Percentiles rank a stretch among this genome's conserved stretches.
phyloP scores from a whole-genome alignment of 2,888 invertebrate species.

The Lordiphosa andalusiaca region DNA sequence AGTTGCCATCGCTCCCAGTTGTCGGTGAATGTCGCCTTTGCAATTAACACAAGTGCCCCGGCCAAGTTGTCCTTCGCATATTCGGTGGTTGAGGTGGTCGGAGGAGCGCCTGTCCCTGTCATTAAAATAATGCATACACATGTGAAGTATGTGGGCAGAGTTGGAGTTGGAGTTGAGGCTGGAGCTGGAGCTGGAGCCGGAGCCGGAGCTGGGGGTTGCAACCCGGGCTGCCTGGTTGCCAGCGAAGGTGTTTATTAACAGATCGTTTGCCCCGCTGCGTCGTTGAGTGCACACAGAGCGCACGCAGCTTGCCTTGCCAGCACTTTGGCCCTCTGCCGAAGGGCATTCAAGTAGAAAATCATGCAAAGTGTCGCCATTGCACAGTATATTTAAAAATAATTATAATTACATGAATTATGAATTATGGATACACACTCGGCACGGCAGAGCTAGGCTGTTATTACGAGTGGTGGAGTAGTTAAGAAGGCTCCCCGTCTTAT shows the following conservation, averaged over 20 bases:
- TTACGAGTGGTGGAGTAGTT: conserved; percentile 56
- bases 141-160: conserved; percentile 70
- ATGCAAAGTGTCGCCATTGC: conserved; percentile 65
- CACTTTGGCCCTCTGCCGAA: conserved; percentile 8
- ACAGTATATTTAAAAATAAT: conserved; percentile 69
- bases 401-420: conserved; percentile 67
- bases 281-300: conserved; percentile 29
- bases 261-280: conserved; percentile 72
- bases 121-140: conserved; percentile 77
- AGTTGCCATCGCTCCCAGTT: conserved; percentile 35
- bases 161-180: conserved; percentile 6
- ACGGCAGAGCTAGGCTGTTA: conserved; percentile 37
- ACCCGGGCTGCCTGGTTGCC: conserved; percentile 1
- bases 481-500: conserved; percentile 44
- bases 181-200: conserved; percentile 12
- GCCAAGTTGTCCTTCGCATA: conserved; percentile 56
- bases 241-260: conserved; percentile 78
- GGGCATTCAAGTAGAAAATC: conserved; percentile 65
- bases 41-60: conserved; percentile 78
- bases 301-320: conserved; percentile 8
- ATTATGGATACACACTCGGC: conserved; percentile 16
- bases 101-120: conserved; percentile 65
- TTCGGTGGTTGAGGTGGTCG: conserved; percentile 60
- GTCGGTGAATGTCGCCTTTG: conserved; percentile 68
- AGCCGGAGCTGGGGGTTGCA: neutral